Conservation (phyloP, 1,140 invertebrate species). For the Helicoverpa zea region DNA sequence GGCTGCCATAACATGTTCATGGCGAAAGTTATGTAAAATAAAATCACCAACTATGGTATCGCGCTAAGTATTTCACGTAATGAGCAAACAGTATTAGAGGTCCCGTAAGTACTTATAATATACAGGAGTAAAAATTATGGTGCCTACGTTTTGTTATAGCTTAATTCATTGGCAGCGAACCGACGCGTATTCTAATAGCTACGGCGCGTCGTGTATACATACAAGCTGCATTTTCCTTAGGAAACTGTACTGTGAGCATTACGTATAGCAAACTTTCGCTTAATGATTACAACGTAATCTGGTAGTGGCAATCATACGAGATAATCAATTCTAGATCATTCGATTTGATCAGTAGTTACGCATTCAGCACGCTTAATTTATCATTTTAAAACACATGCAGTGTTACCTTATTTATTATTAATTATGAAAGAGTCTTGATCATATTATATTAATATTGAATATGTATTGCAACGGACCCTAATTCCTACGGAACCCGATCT, state of each 20-base stretch:
- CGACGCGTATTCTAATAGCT: constrained; percentile 16
- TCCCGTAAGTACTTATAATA: constrained; percentile 32
- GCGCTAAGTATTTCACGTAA: constrained; percentile 18
- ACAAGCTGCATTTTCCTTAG: neutral
- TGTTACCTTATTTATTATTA: constrained; percentile 14
- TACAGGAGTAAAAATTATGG: constrained; percentile 13
- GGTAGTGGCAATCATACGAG: constrained; percentile 1
- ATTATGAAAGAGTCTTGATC: constrained; percentile 18
- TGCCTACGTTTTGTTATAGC: neutral
- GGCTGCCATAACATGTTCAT: constrained; percentile 5
- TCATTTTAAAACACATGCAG: neutral
- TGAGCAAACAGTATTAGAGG: constrained; percentile 39
- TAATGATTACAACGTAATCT: constrained; percentile 8
- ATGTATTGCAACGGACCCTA: constrained; percentile 44
- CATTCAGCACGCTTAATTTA: constrained; percentile 20
- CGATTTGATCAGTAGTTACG: neutral
- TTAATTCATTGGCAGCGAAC: neutral
- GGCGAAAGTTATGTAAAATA: constrained; percentile 2
- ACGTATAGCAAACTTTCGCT: neutral
- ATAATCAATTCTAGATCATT: constrained; percentile 8
- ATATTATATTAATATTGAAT: constrained; percentile 22
- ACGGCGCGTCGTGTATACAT: neutral
- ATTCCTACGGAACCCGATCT: constrained; percentile 44
- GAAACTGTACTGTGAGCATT: neutral
- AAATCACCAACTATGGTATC: constrained; percentile 7